Evolutionary conservation across 2,888 invertebrate genomes (phyloP), one percentile per base, ranked within the genome.

Genomic region (Epirrhoe tristata): DNA sequence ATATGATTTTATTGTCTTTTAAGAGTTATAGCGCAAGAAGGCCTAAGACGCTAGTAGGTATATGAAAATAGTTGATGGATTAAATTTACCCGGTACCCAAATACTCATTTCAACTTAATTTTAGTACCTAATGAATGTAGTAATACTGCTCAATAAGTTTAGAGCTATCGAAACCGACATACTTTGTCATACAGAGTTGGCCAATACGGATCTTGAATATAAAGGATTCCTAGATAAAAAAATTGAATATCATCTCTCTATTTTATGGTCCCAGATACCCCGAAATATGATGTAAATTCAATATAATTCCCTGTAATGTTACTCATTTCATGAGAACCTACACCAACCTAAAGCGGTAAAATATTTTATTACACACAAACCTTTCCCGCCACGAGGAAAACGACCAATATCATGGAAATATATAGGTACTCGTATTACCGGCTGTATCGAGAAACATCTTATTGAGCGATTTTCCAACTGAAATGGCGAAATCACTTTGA

Each of bases 341-440:
- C 58, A 67, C 67, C 55, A 59, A 59, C 65, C 60, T 53, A 60
- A 67, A 63, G 63, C 60, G 67, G 67, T 63, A 67, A 63, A 63
- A 67, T 67, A 67, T 67, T 67, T 67, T 67, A 67, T 67, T 63
- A 60, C 60, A 57, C 52, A 63, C 67, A 57, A 67, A 60, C 63
- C 64, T 64, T 67, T 68, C 61, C 54, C 67, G 51, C 58, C 53
- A 48, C 67, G 61, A 64, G 64, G 64, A 64, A 60, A 68, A 58
- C 67, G 60, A 60, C 67, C 63, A 63, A 60, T 67, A 60, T 67
- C 63, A 56, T 58, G 64, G 54, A 68, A 67, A 64, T 64, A 51
- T 61, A 68, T 63, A 60, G 51, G 51, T 68, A 58, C 64, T 60
- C 64, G 60, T 67, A 63, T 60, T 63, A 63, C 63, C 57, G 50